Evolutionary conservation across 92 coral and sea anemone genomes (phyloP).

Genomic region (Hydrozoanthus gracilis): DNA sequence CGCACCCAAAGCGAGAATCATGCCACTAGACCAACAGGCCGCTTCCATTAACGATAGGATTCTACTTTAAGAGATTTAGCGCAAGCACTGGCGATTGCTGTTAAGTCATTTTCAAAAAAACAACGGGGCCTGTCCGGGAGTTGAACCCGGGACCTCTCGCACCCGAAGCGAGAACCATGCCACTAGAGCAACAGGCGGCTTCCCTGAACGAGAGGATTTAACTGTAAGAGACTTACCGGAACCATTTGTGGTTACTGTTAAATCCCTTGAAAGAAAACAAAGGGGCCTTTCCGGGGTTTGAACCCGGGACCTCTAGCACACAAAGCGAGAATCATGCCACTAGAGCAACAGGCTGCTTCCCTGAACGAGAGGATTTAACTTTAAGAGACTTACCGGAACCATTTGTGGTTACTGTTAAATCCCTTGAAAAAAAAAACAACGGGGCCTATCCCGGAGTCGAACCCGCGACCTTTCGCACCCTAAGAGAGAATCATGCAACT

Average conservation of each 20-base stretch:
- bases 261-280: no score
- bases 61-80: neutral
- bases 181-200: slow-evolving; percentile 89
- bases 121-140: slow-evolving; percentile 74
- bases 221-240: no score
- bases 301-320: slow-evolving; percentile 99
- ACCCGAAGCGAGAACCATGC: slow-evolving; percentile 98
- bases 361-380: no score
- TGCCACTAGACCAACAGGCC: neutral
- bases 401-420: no score
- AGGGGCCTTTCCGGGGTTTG: slow-evolving; percentile 86
- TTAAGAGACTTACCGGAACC: no score
- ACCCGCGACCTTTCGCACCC: no score
- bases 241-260: no score
- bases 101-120: no score
- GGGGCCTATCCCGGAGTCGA: no score
- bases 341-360: slow-evolving; percentile 68
- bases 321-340: slow-evolving; percentile 94
- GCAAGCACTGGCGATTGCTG: neutral
- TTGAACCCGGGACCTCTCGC: slow-evolving; percentile 98
- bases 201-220: neutral
- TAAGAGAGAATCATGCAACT: no score
- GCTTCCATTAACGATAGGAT: neutral
- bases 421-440: no score
- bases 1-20: neutral